Evolutionary conservation across 2,888 invertebrate genomes (phyloP).

Genomic region (Strigamia maritima): DNA sequence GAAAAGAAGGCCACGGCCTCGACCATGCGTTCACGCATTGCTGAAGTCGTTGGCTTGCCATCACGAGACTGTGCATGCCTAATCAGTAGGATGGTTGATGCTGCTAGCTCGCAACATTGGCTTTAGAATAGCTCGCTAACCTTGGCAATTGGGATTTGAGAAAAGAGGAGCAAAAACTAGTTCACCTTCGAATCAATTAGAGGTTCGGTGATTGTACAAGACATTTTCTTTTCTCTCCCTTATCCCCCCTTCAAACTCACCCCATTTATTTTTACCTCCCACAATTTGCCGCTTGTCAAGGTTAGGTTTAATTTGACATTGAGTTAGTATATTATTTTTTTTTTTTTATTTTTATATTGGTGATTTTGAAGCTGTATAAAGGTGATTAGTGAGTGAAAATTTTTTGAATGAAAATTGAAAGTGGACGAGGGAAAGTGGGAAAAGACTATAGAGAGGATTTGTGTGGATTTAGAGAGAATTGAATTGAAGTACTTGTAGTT

Average conservation of each 20-base stretch:
- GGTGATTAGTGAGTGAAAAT: neutral
- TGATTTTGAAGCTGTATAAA: neutral
- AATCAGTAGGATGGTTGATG: constrained; percentile 6
- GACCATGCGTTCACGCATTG: constrained; percentile 28
- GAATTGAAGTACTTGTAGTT: constrained; percentile 13
- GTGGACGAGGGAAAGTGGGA: neutral
- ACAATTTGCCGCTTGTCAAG: constrained; percentile 26
- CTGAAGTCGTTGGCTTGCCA: constrained; percentile 24
- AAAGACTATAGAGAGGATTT: neutral
- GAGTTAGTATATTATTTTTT: neutral
- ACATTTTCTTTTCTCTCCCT: neutral
- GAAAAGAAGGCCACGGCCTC: constrained; percentile 26
- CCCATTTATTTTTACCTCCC: constrained; percentile 8
- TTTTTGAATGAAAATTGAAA: neutral
- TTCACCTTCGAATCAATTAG: constrained; percentile 34
- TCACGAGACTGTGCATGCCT: constrained; percentile 28
- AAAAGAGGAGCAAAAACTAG: constrained; percentile 18
- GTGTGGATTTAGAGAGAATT: constrained; percentile 8
- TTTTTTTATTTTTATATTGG: neutral
- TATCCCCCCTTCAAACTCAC: neutral
- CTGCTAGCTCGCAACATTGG: neutral
- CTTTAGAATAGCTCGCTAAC: neutral
- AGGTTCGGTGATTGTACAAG: constrained; percentile 34
- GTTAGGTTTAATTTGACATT: constrained; percentile 12
- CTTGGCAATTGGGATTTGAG: constrained; percentile 29